Percentiles rank a stretch among this genome's conserved stretches.
phyloP scores from a whole-genome alignment of 2,797 vertebrate genomes.

The Coregonus sp. region DNA sequence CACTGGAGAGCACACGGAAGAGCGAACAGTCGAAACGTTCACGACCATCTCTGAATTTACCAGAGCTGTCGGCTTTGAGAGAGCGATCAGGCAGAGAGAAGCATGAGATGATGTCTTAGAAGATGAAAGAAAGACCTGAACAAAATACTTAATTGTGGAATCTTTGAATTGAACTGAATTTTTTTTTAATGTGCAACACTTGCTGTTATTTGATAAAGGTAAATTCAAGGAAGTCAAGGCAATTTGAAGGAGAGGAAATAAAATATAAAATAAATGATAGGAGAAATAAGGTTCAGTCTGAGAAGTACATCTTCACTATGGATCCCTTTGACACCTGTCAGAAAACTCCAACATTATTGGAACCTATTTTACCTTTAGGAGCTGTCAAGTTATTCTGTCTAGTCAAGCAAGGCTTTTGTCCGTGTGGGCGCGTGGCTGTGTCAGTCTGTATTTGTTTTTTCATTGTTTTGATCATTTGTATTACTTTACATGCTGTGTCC shows the following conservation, averaged over 20 bases:
- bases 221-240: conserved; percentile 10
- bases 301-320: neutral
- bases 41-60: conserved; percentile 10
- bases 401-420: neutral
- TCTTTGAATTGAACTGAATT: neutral
- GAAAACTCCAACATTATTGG: neutral
- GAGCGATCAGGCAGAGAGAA: conserved; percentile 17
- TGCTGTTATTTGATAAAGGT: neutral
- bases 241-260: neutral
- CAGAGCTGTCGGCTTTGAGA: conserved; percentile 2
- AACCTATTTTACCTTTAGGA: too few relatives aligned
- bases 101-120: neutral
- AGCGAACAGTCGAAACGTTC: neutral
- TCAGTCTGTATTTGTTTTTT: neutral
- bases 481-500: neutral
- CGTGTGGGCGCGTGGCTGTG: neutral
- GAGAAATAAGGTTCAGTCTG: conserved; percentile 7
- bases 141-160: neutral
- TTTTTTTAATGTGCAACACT: neutral
- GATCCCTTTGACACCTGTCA: neutral
- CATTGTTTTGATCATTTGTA: neutral
- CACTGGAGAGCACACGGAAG: conserved; percentile 27
- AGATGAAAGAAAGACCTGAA: neutral
- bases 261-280: neutral
- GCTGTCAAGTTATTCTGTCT: neutral